A percentile compares a stretch with the other conserved stretches of the same genome.
Conservation (phyloP, 2,113 vertebrate species). For the Ciconia maguari region DNA sequence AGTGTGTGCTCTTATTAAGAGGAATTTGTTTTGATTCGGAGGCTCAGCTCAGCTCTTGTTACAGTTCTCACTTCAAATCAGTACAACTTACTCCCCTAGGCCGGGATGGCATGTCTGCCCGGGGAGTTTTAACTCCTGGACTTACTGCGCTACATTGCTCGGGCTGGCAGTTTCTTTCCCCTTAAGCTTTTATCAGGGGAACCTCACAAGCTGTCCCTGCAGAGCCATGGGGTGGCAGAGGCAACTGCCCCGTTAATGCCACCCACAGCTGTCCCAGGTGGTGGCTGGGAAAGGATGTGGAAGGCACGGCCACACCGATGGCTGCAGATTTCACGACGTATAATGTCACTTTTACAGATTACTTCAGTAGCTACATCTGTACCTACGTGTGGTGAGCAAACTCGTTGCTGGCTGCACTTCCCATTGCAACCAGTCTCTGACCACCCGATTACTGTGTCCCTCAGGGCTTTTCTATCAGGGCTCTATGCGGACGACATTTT, state of each 20-base stretch:
- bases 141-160: not conserved
- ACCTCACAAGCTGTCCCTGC: not conserved
- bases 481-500: rapidly evolving
- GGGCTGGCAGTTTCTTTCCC: not conserved
- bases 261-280: not conserved
- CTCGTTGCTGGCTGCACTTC: not conserved
- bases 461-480: not conserved
- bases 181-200: not conserved
- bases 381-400: rapidly evolving
- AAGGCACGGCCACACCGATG: rapidly evolving
- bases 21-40: not conserved
- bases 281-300: not conserved
- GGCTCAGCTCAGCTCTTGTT: not conserved
- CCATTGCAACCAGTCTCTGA: not conserved
- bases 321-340: not conserved
- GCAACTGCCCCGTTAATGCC: rapidly evolving
- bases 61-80: not conserved
- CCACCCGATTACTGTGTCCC: rapidly evolving
- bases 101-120: rapidly evolving
- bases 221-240: not conserved
- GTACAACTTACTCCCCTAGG: not conserved
- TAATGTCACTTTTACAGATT: not conserved
- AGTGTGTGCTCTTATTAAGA: not conserved
- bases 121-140: not conserved
- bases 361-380: rapidly evolving